Evolutionary conservation across 2,797 vertebrate species (phyloP).

Genomic region (Telmatherina bonti): DNA sequence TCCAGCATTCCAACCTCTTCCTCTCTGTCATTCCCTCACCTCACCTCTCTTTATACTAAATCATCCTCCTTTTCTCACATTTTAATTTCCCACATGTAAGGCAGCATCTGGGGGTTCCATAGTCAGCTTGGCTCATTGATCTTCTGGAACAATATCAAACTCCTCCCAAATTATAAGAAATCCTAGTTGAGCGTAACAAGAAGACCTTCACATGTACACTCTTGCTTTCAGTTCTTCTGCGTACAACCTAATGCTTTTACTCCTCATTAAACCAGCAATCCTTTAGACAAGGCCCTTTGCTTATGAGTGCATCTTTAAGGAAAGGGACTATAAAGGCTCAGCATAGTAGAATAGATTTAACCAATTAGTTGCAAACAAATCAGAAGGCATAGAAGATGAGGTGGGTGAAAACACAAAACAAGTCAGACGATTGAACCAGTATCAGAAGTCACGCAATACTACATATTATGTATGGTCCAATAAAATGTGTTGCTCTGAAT

Average conservation of each 20-base stretch:
- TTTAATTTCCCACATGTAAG: neutral
- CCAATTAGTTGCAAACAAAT: slow-evolving; percentile 29
- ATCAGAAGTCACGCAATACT: slow-evolving; percentile 32
- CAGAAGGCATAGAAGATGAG: slow-evolving; percentile 40
- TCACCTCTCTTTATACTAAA: neutral
- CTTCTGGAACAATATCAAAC: neutral
- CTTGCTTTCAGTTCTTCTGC: neutral
- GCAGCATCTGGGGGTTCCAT: neutral
- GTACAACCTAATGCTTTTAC: neutral
- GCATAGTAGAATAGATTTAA: slow-evolving; percentile 18
- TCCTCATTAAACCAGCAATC: neutral
- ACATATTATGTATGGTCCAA: slow-evolving; percentile 44
- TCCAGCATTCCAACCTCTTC: neutral
- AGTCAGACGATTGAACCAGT: slow-evolving; percentile 13
- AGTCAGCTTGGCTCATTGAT: neutral
- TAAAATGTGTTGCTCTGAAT: slow-evolving; percentile 37
- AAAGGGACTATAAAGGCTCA: slow-evolving; percentile 13
- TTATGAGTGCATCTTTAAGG: slow-evolving; percentile 6
- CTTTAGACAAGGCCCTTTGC: neutral
- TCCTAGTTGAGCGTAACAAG: neutral
- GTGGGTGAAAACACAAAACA: slow-evolving; percentile 14
- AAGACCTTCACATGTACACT: neutral
- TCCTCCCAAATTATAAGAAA: neutral
- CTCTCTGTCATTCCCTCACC: neutral
- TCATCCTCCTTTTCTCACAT: neutral